phyloP scores from a whole-genome alignment of 2,797 vertebrate genomes.

The Zonotrichia albicollis region DNA sequence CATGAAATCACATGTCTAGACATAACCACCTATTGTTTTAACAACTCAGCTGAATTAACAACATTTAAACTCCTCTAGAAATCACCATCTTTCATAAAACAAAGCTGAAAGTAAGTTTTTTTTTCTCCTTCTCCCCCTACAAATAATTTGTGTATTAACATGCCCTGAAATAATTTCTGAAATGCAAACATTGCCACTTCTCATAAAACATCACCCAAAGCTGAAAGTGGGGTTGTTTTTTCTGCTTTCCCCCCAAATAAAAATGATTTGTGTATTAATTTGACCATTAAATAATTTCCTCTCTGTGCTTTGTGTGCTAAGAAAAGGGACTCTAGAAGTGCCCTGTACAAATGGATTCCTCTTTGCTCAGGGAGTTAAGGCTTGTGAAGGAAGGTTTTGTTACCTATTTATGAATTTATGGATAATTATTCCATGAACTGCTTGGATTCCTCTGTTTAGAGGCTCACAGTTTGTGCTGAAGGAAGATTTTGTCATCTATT shows the following conservation, averaged over 20 bases:
- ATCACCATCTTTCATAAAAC: neutral
- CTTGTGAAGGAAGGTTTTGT: neutral
- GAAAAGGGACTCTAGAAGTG: neutral
- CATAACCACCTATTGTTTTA: neutral
- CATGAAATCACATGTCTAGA: neutral
- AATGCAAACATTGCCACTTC: neutral
- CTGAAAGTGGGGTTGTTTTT: neutral
- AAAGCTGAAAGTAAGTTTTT: neutral
- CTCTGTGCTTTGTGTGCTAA: neutral
- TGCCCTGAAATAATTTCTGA: neutral
- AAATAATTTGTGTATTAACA: neutral
- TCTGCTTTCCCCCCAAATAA: accelerated
- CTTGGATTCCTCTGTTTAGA: too few species aligned
- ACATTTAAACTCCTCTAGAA: neutral
- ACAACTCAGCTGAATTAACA: neutral
- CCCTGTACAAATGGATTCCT: neutral
- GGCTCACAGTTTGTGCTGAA: too few species aligned
- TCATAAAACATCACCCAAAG: neutral
- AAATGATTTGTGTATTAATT: neutral
- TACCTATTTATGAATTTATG: neutral
- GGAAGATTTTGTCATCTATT: too few species aligned
- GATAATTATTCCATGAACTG: too few species aligned
- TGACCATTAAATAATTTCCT: neutral
- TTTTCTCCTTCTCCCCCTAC: neutral
- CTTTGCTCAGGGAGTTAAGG: neutral